phyloP scores from a whole-genome alignment of 2,797 vertebrate species.

The Argentina silus region DNA sequence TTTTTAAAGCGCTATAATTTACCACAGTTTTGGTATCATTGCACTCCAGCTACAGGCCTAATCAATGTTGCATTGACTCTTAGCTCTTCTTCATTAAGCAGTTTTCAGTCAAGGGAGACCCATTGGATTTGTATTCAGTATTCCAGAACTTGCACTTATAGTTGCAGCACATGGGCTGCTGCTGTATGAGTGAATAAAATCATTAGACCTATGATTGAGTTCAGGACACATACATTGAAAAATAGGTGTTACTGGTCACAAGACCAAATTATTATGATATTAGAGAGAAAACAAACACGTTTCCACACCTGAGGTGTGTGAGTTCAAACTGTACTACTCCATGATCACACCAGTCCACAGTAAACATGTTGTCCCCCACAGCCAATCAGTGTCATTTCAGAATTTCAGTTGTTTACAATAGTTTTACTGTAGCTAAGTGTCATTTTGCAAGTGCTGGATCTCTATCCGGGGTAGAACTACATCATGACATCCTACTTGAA shows the following conservation, averaged over 20 bases:
- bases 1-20: too few species aligned
- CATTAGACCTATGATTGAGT: background rate
- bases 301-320: background rate
- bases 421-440: too few species aligned
- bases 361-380: too few species aligned
- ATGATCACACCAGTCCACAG: too few species aligned
- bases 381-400: too few species aligned
- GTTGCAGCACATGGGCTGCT: background rate
- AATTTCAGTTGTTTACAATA: too few species aligned
- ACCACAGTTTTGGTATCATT: background rate
- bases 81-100: background rate
- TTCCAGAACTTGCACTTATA: background rate
- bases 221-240: background rate
- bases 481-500: too few species aligned
- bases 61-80: background rate
- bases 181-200: background rate
- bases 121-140: background rate
- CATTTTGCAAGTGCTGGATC: too few species aligned
- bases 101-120: background rate
- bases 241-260: background rate
- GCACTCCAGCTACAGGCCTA: background rate
- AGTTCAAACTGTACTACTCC: background rate
- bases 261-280: background rate
- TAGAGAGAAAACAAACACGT: too few species aligned
- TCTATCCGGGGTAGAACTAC: too few species aligned